Conservation (phyloP, 2,113 vertebrate species). For the Taxidea taxus region DNA sequence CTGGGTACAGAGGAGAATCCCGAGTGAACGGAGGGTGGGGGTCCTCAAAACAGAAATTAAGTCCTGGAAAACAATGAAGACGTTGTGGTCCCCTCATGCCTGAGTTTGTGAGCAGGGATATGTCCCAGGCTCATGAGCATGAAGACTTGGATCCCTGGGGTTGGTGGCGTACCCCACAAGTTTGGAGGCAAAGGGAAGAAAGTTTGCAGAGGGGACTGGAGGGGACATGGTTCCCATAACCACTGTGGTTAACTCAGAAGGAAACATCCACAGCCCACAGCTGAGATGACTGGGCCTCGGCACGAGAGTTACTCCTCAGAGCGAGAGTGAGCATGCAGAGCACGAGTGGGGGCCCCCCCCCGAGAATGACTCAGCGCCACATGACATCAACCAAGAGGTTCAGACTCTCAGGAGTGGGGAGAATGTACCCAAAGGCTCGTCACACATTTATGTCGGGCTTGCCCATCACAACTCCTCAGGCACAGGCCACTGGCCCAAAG, state of each 20-base stretch:
- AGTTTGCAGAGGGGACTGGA: rapidly evolving
- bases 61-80: background rate
- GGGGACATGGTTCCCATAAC: background rate
- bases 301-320: background rate
- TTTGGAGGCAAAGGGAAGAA: background rate
- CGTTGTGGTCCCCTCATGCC: background rate
- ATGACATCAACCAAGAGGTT: background rate
- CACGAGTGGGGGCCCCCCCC: background rate
- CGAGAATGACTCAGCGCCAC: background rate
- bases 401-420: background rate
- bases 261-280: background rate
- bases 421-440: background rate
- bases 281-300: background rate
- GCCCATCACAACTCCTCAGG: background rate
- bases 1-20: background rate
- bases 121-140: background rate
- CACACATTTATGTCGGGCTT: background rate
- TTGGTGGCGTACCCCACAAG: background rate
- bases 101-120: background rate
- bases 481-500: background rate
- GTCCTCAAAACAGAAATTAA: background rate
- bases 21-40: background rate
- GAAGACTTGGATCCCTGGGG: background rate
- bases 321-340: background rate
- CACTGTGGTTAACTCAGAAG: background rate